Conservation (phyloP, 2,888 invertebrate genomes). For the Spisula subtruncata region DNA sequence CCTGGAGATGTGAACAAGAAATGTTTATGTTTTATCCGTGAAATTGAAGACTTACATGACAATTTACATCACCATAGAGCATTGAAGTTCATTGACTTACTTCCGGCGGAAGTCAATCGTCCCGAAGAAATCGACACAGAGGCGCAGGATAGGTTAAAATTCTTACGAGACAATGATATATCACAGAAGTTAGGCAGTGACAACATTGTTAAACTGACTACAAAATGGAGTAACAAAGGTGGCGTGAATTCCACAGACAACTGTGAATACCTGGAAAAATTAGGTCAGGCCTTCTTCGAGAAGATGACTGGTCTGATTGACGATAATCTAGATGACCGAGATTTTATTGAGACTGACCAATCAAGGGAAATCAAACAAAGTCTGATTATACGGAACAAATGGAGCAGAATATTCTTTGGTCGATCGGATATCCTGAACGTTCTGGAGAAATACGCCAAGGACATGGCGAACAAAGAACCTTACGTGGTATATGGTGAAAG, state of each 20-base stretch:
- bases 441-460: conserved; percentile 64
- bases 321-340: conserved; percentile 69
- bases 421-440: conserved; percentile 70
- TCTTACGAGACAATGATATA: conserved; percentile 66
- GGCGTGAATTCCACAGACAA: conserved; percentile 75
- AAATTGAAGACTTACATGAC: conserved; percentile 71
- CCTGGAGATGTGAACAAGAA: conserved; percentile 67
- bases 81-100: conserved; percentile 71
- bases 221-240: conserved; percentile 70
- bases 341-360: conserved; percentile 70
- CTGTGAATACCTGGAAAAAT: conserved; percentile 71
- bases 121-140: conserved; percentile 66
- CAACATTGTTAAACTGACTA: conserved; percentile 68
- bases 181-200: conserved; percentile 57
- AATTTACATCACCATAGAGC: conserved; percentile 65
- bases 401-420: conserved; percentile 79
- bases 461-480: conserved; percentile 59
- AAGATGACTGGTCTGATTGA: conserved; percentile 76
- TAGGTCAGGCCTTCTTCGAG: conserved; percentile 74
- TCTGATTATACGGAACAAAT: conserved; percentile 70
- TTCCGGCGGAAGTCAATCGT: conserved; percentile 46
- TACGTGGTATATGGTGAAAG: conserved; percentile 80
- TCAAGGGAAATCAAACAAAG: conserved; percentile 77
- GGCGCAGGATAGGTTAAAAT: conserved; percentile 67
- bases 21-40: conserved; percentile 72